Base-by-base conservation (phyloP, 2,113 vertebrate genomes). In the Craseonycteris thonglongyai region DNA sequence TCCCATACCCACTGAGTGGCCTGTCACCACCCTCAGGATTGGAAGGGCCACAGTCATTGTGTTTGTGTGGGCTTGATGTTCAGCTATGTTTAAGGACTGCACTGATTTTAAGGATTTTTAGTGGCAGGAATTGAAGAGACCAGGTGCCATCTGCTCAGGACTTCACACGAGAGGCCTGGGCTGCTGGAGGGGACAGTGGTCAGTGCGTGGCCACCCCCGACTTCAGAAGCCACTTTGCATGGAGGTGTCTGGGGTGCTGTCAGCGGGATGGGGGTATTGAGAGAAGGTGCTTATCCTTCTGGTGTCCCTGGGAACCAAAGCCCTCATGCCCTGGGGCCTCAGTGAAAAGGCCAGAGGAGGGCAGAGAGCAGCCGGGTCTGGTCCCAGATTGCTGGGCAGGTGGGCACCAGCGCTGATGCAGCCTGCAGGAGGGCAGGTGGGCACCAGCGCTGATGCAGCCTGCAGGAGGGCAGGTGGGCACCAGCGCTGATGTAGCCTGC, bases 11-110 rank as follows among this genome's bases (percentile, higher is more conserved):
- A 6, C 82, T 6, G 72, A 66, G 22, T 59, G 75, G 3, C 63
- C 78, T 54, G 61, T 30, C 45, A 45, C n/a, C 51, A 63, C 40
- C 75, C n/a, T 7, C 5, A 2, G 78, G 61, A 74, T 6, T 30
- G 15, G 45, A 66, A 91, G n/a, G 59, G 24, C 35, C n/a, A 2
- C 11, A 16, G 38, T 85, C 26, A 3, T 13, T 61, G 63, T 66
- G 56, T 21, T 91, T 89, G n/a, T 51, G 10, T 88, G 35, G 72
- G 28, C 59, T 91, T 94, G 63, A 35, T 92, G 95, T 97, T 91
- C 66, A 91, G 58, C 87, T 11, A 15, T 56, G 1, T 42, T 61
- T 75, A 68, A 75, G 40, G 22, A 75, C 26, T 85, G 19, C 85
- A 40, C 66, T 89, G 38, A 15, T 74, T 78, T 93, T 49, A 86